Conservation (phyloP, 2,797 vertebrate species). For the Mormyrops boulengeri region DNA sequence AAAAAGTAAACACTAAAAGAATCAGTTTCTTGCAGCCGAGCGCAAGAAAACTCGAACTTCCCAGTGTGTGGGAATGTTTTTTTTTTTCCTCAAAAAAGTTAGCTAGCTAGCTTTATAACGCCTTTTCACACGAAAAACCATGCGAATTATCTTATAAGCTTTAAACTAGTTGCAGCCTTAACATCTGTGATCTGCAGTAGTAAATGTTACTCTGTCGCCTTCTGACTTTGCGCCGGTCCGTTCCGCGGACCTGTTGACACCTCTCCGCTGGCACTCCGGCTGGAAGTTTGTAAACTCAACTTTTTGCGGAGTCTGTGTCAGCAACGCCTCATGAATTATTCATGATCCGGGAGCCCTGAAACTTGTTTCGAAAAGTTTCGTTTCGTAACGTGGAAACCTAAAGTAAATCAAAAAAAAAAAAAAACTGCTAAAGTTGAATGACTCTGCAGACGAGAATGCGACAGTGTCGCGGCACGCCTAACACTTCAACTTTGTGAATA, state of each 20-base stretch:
- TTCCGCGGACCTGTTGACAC: constrained; percentile 16
- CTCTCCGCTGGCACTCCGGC: constrained; percentile 26
- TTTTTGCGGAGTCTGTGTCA: constrained; percentile 35
- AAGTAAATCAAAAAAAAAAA: neutral
- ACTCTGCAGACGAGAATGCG: neutral
- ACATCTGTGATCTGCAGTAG: neutral
- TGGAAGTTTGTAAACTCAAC: constrained; percentile 48
- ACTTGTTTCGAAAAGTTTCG: constrained; percentile 14
- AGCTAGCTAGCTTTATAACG: constrained; percentile 12
- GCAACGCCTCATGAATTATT: constrained; percentile 48
- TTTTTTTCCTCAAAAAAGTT: neutral
- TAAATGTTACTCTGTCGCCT: neutral
- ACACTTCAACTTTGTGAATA: neutral
- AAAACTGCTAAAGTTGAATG: neutral
- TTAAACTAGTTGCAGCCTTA: neutral
- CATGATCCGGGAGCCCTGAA: constrained; percentile 37
- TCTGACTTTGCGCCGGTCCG: neutral
- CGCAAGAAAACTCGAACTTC: neutral
- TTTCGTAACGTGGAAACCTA: neutral
- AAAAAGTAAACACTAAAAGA: constrained; percentile 21
- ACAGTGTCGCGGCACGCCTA: neutral
- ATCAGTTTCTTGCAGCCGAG: constrained; percentile 5
- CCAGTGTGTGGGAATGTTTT: neutral
- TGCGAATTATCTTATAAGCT: neutral
- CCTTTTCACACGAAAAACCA: neutral